Conservation (phyloP, 1,140 invertebrate genomes). For the Halesus radiatus region DNA sequence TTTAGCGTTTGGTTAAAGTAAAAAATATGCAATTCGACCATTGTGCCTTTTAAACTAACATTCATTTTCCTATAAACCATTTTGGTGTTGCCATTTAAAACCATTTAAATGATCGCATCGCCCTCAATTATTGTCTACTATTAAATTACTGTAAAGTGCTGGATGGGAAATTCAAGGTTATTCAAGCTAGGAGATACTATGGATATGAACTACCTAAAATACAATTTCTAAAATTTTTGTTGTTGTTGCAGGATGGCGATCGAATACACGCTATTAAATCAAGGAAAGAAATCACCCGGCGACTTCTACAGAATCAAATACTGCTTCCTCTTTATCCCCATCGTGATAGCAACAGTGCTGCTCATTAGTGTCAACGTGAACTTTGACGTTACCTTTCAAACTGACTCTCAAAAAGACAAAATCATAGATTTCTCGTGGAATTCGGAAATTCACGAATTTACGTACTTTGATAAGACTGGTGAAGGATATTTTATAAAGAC, state of each 20-base stretch:
- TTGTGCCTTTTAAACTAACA: too few species aligned
- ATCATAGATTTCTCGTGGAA: conserved; percentile 52
- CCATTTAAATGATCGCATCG: too few species aligned
- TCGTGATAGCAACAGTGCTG: conserved; percentile 42
- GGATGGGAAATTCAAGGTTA: too few species aligned
- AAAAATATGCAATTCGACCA: too few species aligned
- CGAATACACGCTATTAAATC: conserved; percentile 28
- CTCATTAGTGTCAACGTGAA: conserved; percentile 44
- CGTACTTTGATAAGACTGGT: conserved; percentile 46
- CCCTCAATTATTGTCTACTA: too few species aligned
- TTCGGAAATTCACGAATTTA: conserved; percentile 28
- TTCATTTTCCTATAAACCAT: too few species aligned
- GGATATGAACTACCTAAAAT: too few species aligned
- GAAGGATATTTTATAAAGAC: conserved; percentile 77
- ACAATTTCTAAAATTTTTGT: too few species aligned
- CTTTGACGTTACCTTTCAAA: conserved; percentile 49
- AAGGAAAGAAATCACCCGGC: conserved; percentile 36
- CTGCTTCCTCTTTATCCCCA: conserved; percentile 44
- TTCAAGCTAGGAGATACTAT: too few species aligned
- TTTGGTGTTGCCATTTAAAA: too few species aligned
- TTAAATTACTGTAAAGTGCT: too few species aligned
- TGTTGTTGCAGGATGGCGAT: conserved; percentile 47
- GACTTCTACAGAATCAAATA: conserved; percentile 49
- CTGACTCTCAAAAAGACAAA: background rate
- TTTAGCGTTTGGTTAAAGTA: too few species aligned